A percentile compares a stretch with the other conserved stretches of the same genome.
phyloP scores from a whole-genome alignment of 1,140 invertebrate species.

The Pseudomyrmex sp. region DNA sequence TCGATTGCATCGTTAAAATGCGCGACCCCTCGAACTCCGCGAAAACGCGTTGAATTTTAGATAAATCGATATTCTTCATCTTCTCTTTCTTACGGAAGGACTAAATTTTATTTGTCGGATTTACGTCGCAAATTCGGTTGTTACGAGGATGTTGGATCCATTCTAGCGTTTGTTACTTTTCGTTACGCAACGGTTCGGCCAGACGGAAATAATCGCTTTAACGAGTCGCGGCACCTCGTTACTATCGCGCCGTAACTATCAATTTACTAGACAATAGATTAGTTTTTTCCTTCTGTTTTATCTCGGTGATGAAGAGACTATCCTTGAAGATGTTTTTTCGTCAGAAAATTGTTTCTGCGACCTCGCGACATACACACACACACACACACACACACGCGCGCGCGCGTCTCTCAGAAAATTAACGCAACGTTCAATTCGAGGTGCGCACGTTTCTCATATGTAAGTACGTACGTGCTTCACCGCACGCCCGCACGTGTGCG shows the following conservation, averaged over 20 bases:
- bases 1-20: not conserved
- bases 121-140: not conserved
- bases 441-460: too few species aligned
- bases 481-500: not conserved
- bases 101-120: not conserved
- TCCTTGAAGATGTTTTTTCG: not conserved
- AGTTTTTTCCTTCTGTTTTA: not conserved
- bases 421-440: too few species aligned
- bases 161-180: constrained; percentile 45
- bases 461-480: too few species aligned
- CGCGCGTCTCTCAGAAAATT: too few species aligned
- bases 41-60: not conserved
- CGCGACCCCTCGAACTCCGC: not conserved
- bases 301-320: not conserved
- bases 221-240: constrained; percentile 63
- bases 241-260: constrained; percentile 50
- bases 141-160: not conserved
- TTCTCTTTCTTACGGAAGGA: not conserved
- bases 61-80: not conserved
- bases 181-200: constrained; percentile 45
- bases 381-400: too few species aligned
- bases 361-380: too few species aligned
- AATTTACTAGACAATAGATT: constrained; percentile 44
- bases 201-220: constrained; percentile 51
- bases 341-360: not conserved